These are phyloP conservation scores for Carabus problematicus DNA, from an alignment of 2,888 invertebrate species.

Conservation along the genomic window DNA sequence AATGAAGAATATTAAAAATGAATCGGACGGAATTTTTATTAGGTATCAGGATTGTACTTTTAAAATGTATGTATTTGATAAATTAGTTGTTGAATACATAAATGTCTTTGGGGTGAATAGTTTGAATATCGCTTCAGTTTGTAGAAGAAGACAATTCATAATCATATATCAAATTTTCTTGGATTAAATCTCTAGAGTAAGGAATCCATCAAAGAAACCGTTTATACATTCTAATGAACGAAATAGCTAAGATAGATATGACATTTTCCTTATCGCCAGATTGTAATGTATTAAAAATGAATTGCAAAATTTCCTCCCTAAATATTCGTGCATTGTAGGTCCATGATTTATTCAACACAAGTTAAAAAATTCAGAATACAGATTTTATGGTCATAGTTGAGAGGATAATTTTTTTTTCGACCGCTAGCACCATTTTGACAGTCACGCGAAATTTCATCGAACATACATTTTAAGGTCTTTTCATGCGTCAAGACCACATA, in stretches of 20 bases:
- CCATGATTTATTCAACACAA: conserved; percentile 31
- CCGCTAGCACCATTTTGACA: conserved; percentile 28
- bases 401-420: conserved; percentile 17
- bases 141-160: background rate
- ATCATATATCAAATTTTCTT: background rate
- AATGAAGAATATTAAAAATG: no score
- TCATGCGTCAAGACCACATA: no score
- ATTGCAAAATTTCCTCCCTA: conserved; percentile 23
- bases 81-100: no score
- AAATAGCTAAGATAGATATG: no score
- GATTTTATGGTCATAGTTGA: conserved; percentile 22
- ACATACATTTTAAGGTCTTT: no score
- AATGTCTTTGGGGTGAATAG: no score
- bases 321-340: background rate
- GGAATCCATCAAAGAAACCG: background rate
- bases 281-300: conserved; percentile 21
- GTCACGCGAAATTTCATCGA: conserved; percentile 22
- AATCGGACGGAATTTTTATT: no score
- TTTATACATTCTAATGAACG: background rate
- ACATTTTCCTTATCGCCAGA: background rate
- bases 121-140: background rate
- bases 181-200: background rate
- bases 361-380: conserved; percentile 29
- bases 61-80: no score
- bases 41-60: no score